Base-by-base conservation (phyloP, 1,140 invertebrate species). In the Lysiphlebus fabarum region DNA sequence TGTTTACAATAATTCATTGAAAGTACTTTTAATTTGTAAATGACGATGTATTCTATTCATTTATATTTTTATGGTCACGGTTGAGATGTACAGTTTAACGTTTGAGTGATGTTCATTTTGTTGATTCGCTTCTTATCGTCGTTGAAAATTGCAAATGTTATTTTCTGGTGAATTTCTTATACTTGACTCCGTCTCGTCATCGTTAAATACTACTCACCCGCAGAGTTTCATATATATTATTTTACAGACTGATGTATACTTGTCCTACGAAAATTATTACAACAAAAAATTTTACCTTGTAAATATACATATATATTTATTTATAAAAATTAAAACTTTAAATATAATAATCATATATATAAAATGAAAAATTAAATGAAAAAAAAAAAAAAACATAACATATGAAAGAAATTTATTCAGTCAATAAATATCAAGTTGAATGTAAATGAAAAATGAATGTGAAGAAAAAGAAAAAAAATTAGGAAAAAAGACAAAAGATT, bases 21-120 rank as follows among this genome's bases (percentile, higher is more conserved):
- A 63, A 72, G 62, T 63, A 62, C 61, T 65, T 70, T 72, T 72
- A 71, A 71, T 70, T 71, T 71, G 65, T 72, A 69, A 68, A 69
- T 57, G 63, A 66, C 65, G 62, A 68, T 60, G 64, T 67, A 62
- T 54, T 26, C 60, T 59, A 62, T 61, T 49, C 44, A 58, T 58
- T 43, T 55, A 58, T 58, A 58, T 58, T 56, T 49, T 37, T 41
- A 57, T 57, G 60, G 17, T 63, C 58, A 59, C 57, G 53, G 53
- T 17, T 17, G 58, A n/a, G 38, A 50, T 59, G 53, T 59, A 59
- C 59, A 53, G 47, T 65, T 65, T 62, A 61, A 54, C 47, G 58
- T 34, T 42, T 64, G 62, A 64, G 53, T 51, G 59, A 64, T 61
- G 40, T 56, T 58, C 14, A 43, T 36, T 58, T 56, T 12, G 49